Base-by-base conservation (phyloP, 2,888 invertebrate species). In the Sarcophaga carnaria region DNA sequence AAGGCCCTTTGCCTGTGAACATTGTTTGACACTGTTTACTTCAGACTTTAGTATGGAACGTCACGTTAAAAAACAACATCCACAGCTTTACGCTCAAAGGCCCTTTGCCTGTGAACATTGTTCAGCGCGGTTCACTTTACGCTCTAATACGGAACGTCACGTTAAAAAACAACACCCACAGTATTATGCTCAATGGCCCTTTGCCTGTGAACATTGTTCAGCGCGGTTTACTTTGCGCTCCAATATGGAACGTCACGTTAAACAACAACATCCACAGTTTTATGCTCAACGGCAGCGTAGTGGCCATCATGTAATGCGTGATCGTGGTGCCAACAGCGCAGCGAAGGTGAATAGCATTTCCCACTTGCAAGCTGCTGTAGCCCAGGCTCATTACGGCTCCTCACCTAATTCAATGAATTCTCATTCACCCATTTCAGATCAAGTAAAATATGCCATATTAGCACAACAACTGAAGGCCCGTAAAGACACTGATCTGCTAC, bases 181-280 rank as follows among this genome's bases (percentile, higher is more conserved):
- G 20, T 20, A 1, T 20, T 20, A 20, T 20, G 20, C 1, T 79
- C 90, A 98, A 92, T 94, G 98, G 45, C 98, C 98, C 0, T 98
- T 98, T 93, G 96, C 97, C 0, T 98, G 98, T 92, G 97, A 97
- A 83, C 97, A 97, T 91, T 98, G 98, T 93, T 96, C 97, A 0
- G 98, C 98, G 0, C 95, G 97, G 77, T 98, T 98, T 91, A 98
- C 98, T 0, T 94, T 98, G 14, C 95, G 97, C n/a, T 98, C 98
- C 12, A 98, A 98, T 90, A 98, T 98, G 97, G 98, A 98, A 92
- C 95, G 98, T 0, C 98, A 98, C 90, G 97, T 98, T 4, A 98
- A 98, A 91, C 98, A 98, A 90, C 98, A 98, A 90, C 98, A 98
- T 94, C 98, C 98, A 0, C 97, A 97, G 88, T 96, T 95, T 91